Base-by-base conservation (phyloP, 2,888 invertebrate genomes). In the Synergus umbraculus region DNA sequence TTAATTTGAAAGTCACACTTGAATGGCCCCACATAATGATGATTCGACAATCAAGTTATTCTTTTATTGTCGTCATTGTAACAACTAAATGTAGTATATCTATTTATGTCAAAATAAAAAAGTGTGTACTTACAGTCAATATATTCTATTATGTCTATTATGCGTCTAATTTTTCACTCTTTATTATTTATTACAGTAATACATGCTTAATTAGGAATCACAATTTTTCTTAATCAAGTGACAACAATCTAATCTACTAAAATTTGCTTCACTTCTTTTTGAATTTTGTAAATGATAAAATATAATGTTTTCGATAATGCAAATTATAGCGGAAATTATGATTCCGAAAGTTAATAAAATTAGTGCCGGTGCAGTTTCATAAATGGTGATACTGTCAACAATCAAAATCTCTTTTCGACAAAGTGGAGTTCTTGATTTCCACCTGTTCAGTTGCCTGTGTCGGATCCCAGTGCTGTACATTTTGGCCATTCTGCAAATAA, bases 341-440 rank as follows among this genome's bases (percentile, higher is more conserved):
- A 85, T 77, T 2, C 90, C 91, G 5, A 85, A 78, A 2, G 83
- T 66, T 12, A 88, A 81, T 13, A 90, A 67, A 60, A 90, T 83
- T 15, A 90, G 80, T 43, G 89, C 88, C 0, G 90, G 88, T 5
- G 89, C 89, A 8, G 88, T 86, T 80, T 91, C 90, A 49, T 86
- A 88, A 67, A 91, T 87, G 0, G 87, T 86, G 44, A 91, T 86
- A 10, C 89, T 89, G 78, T 89, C 86, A n/a, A 89, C 85, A 4
- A 86, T 87, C 4, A 87, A 81, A 18, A 88, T 85, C 4, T 85
- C 85, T 12, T 86, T 84, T 63, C 88, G 78, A 29, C 91, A 91
- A 29, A 88, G 86, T 3, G 91, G 91, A 18, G 84, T 87, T 69
- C 87, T 88, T 12, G 91, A 87, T 18, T 86, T 85, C 90, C 90